Conservation (phyloP, 2,888 invertebrate genomes). For the Sarcophaga subvicina region DNA sequence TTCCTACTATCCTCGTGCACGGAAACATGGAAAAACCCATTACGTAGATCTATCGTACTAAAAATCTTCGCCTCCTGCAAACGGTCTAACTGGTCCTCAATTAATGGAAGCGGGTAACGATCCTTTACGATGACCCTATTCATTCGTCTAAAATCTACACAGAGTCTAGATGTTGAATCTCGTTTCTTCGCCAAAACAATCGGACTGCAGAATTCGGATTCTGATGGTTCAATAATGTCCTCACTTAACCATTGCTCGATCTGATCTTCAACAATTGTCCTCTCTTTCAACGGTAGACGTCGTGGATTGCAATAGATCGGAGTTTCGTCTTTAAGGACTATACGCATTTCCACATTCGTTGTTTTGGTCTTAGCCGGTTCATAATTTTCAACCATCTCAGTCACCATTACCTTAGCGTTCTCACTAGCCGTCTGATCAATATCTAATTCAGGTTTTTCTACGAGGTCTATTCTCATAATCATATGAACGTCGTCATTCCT, state of each 20-base stretch:
- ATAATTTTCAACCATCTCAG: conserved; percentile 27
- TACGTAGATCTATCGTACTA: conserved; percentile 74
- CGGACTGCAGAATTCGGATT: conserved; percentile 73
- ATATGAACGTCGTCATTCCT: conserved; percentile 11
- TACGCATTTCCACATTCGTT: too few species aligned
- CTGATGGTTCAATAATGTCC: conserved; percentile 60
- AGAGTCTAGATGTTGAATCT: conserved; percentile 70
- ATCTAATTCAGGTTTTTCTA: too few species aligned
- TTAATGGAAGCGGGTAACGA: conserved; percentile 72
- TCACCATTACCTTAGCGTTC: neutral
- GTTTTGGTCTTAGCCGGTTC: conserved; percentile 31
- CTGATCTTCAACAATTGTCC: conserved; percentile 52
- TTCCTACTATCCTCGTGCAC: conserved; percentile 71
- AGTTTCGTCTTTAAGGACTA: conserved; percentile 43
- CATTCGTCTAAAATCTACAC: conserved; percentile 71
- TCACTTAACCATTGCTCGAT: conserved; percentile 45
- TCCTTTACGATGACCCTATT: conserved; percentile 71
- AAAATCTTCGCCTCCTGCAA: conserved; percentile 73
- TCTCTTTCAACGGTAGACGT: conserved; percentile 37
- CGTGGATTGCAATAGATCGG: conserved; percentile 45
- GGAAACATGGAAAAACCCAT: conserved; percentile 77
- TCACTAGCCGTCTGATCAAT: too few species aligned
- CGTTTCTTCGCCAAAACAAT: conserved; percentile 71
- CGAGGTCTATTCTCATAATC: too few species aligned
- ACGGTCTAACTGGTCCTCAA: conserved; percentile 75